phyloP scores from a whole-genome alignment of 1,140 invertebrate species.

The Papilio polytes region DNA sequence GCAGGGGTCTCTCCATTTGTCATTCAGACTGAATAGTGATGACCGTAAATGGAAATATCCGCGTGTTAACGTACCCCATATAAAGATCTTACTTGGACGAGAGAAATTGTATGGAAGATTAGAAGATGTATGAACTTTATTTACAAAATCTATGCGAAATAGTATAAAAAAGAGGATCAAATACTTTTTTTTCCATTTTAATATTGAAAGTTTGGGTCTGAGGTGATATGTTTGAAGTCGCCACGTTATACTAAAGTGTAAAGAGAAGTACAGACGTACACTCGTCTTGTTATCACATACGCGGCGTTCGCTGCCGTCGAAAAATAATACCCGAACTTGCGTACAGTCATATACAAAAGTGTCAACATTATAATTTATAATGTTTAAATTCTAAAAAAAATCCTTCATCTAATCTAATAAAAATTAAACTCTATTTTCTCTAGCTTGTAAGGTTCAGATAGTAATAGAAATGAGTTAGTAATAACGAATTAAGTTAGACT shows the following conservation, averaged over 20 bases:
- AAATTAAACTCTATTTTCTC: background rate
- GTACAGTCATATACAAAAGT: conserved; percentile 38
- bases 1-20: conserved; percentile 19
- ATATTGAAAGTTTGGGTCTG: background rate
- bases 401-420: background rate
- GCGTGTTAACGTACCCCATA: background rate
- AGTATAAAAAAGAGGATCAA: too few species aligned
- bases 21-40: conserved; percentile 4
- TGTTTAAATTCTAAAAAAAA: background rate
- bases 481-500: background rate
- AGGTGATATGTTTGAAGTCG: conserved; percentile 21
- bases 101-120: background rate
- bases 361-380: background rate
- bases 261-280: conserved; percentile 40
- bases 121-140: background rate
- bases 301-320: conserved; percentile 42
- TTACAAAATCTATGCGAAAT: too few species aligned
- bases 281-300: conserved; percentile 39
- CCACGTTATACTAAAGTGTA: conserved; percentile 9
- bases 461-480: background rate
- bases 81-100: background rate
- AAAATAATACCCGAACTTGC: conserved; percentile 42
- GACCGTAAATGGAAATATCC: conserved; percentile 13
- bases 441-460: background rate
- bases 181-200: too few species aligned